These are phyloP conservation scores for Oligia latruncula DNA, from an alignment of 2,888 invertebrate genomes.

Conservation along the genomic window DNA sequence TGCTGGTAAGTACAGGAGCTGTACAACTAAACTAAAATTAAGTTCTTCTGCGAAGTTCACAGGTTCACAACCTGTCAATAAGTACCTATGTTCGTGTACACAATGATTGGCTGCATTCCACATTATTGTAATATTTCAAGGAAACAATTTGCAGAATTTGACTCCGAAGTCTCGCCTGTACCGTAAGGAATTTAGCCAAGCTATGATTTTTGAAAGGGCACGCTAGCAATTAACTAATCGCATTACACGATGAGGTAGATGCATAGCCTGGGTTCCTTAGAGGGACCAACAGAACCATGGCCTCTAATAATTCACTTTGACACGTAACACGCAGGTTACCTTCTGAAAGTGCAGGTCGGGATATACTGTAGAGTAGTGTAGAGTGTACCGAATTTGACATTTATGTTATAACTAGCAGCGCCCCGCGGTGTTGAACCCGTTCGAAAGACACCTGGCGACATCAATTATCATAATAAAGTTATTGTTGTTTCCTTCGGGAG, in stretches of 20 bases:
- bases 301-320: slow-evolving; percentile 4
- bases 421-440: too few species aligned
- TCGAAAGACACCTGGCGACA: too few species aligned
- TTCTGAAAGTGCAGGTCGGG: neutral
- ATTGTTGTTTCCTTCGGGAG: too few species aligned
- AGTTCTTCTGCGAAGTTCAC: neutral
- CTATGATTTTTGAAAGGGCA: slow-evolving; percentile 48
- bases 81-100: neutral
- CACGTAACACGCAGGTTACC: slow-evolving; percentile 4
- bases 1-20: neutral
- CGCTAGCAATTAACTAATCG: slow-evolving; percentile 31
- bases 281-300: slow-evolving; percentile 1
- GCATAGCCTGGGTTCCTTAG: too few species aligned
- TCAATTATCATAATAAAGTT: too few species aligned
- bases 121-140: slow-evolving; percentile 18
- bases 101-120: slow-evolving; percentile 5
- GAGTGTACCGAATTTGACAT: neutral
- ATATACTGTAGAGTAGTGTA: neutral
- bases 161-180: neutral
- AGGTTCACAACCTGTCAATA: slow-evolving; percentile 15
- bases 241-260: slow-evolving; percentile 2
- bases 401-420: neutral
- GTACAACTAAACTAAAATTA: neutral
- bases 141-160: slow-evolving; percentile 36
- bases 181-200: slow-evolving; percentile 23